Conservation (phyloP, 2,888 invertebrate genomes). For the Helleia helle region DNA sequence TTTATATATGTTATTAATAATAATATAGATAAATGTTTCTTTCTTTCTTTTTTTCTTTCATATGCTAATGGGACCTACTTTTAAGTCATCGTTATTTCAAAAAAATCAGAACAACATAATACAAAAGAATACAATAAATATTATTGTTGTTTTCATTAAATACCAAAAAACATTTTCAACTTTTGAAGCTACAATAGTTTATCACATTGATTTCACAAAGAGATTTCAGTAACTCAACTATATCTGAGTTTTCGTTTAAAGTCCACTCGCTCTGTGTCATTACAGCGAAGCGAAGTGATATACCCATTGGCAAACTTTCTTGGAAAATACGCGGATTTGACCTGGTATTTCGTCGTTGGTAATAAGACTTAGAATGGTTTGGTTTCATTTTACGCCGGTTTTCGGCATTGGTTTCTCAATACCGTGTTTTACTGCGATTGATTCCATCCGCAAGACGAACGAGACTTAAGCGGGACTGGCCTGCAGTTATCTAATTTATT, state of each 20-base stretch:
- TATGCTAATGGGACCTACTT: too few species aligned
- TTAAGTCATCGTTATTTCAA: too few species aligned
- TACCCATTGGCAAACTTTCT: constrained; percentile 34
- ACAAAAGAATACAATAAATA: background rate
- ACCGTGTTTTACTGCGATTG: constrained; percentile 70
- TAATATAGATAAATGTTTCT: too few species aligned
- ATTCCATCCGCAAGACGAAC: constrained; percentile 62
- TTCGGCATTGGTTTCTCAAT: constrained; percentile 29
- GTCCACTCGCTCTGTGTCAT: constrained; percentile 59
- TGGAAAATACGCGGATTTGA: background rate
- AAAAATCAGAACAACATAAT: too few species aligned
- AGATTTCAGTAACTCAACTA: constrained; percentile 51
- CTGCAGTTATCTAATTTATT: constrained; percentile 73
- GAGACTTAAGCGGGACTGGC: constrained; percentile 50
- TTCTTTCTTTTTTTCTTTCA: too few species aligned
- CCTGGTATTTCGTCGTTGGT: constrained; percentile 20
- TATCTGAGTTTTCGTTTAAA: constrained; percentile 54
- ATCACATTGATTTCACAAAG: too few species aligned
- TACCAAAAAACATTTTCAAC: too few species aligned
- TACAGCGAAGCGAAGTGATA: constrained; percentile 56
- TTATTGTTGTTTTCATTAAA: too few species aligned
- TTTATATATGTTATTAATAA: too few species aligned
- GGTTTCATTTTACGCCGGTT: constrained; percentile 15
- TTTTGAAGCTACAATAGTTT: too few species aligned
- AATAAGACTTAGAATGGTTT: constrained; percentile 31